Conservation (phyloP, 1,140 invertebrate genomes). For the Orius laevigatus region DNA sequence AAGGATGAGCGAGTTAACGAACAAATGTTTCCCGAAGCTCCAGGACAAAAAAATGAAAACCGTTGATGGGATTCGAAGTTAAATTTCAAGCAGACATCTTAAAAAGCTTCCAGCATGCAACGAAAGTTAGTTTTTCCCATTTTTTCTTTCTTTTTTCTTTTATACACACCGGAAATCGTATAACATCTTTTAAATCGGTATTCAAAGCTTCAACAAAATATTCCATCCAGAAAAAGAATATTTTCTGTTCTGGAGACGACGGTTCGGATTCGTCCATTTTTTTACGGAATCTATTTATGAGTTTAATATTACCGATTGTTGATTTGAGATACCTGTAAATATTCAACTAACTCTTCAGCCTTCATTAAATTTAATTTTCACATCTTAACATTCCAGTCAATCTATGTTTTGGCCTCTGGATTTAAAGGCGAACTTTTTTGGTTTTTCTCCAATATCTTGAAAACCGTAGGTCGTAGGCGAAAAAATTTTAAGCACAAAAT, state of each 20-base stretch:
- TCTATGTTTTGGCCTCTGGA: background rate
- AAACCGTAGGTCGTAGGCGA: too few relatives aligned
- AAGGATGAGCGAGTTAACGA: too few relatives aligned
- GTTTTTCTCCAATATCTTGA: too few relatives aligned
- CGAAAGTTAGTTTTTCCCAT: background rate
- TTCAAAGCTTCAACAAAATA: conserved; percentile 92
- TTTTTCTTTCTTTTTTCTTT: conserved; percentile 13
- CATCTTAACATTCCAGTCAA: background rate
- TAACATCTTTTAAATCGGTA: conserved; percentile 54
- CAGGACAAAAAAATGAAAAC: too few relatives aligned
- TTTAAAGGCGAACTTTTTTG: too few relatives aligned
- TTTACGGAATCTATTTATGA: conserved; percentile 87
- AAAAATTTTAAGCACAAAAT: too few relatives aligned
- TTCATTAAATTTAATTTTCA: background rate
- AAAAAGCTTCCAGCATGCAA: too few relatives aligned
- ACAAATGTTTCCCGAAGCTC: too few relatives aligned
- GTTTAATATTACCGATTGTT: conserved; percentile 91
- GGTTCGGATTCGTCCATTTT: conserved; percentile 48
- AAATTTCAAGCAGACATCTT: too few relatives aligned
- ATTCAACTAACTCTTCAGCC: too few relatives aligned
- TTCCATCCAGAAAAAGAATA: conserved; percentile 97
- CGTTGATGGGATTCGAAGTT: too few relatives aligned
- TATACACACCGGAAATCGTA: conserved; percentile 71
- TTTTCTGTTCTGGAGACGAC: conserved; percentile 57
- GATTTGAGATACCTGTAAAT: conserved; percentile 76